phyloP scores from a whole-genome alignment of 2,113 vertebrate genomes.

The Mormyrus iriodes region DNA sequence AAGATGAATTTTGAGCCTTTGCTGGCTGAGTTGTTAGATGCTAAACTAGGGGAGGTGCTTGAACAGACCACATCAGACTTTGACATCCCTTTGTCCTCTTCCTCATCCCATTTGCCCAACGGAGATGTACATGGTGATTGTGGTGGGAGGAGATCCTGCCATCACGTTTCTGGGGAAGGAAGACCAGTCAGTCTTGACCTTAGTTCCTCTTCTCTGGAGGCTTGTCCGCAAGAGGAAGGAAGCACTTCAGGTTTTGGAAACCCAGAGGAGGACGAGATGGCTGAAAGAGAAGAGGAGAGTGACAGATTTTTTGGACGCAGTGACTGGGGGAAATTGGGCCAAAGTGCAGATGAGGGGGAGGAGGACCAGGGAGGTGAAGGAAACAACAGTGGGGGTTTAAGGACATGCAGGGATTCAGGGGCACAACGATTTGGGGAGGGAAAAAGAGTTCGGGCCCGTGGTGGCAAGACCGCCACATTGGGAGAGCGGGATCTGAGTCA shows the following conservation, averaged over 20 bases:
- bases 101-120: not conserved
- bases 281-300: not conserved
- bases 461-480: not conserved
- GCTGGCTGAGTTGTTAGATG: not conserved
- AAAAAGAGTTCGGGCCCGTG: not conserved
- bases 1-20: not conserved
- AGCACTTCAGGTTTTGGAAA: not conserved
- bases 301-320: not conserved
- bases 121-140: not conserved
- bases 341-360: not conserved
- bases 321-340: not conserved
- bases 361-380: not conserved
- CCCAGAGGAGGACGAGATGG: not conserved
- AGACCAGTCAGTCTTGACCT: not conserved
- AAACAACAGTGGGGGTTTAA: not conserved
- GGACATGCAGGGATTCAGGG: not conserved
- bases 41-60: not conserved
- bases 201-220: not conserved
- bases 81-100: not conserved
- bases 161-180: not conserved
- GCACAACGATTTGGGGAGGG: not conserved
- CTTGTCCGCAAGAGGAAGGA: not conserved
- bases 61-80: no score
- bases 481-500: not conserved
- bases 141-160: not conserved